These are phyloP conservation scores for Melanaphis sacchari DNA, from an alignment of 1,140 invertebrate genomes.

Conservation along the genomic window DNA sequence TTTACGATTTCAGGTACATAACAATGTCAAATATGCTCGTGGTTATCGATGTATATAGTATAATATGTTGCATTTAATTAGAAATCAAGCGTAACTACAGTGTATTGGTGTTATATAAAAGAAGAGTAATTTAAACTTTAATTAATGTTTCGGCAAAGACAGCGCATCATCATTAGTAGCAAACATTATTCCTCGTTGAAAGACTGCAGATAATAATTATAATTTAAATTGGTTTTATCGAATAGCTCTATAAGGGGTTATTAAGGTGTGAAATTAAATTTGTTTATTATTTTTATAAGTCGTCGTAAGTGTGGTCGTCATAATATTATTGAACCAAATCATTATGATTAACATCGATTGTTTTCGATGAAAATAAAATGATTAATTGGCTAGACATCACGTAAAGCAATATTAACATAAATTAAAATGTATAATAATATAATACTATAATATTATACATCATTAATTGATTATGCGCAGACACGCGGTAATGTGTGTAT, in stretches of 20 bases:
- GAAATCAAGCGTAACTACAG: neutral
- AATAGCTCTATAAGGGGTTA: neutral
- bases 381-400: neutral
- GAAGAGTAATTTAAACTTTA: constrained; percentile 7
- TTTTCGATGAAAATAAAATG: neutral
- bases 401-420: neutral
- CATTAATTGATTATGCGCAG: neutral
- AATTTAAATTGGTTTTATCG: constrained; percentile 30
- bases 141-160: neutral
- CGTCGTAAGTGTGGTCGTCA: neutral
- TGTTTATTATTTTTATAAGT: neutral
- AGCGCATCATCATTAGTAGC: neutral
- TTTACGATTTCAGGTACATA: neutral
- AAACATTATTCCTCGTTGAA: constrained; percentile 4
- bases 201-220: constrained; percentile 9
- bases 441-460: neutral
- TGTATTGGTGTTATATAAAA: neutral
- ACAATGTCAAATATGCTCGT: neutral
- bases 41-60: neutral
- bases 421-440: neutral
- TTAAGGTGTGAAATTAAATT: constrained; percentile 21
- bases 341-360: neutral
- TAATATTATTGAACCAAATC: neutral
- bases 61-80: neutral
- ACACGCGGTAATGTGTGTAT: neutral